A percentile compares a stretch with the other conserved stretches of the same genome.
Evolutionary conservation across 1,140 invertebrate species (phyloP).

Genomic region (Elysia chlorotica): DNA sequence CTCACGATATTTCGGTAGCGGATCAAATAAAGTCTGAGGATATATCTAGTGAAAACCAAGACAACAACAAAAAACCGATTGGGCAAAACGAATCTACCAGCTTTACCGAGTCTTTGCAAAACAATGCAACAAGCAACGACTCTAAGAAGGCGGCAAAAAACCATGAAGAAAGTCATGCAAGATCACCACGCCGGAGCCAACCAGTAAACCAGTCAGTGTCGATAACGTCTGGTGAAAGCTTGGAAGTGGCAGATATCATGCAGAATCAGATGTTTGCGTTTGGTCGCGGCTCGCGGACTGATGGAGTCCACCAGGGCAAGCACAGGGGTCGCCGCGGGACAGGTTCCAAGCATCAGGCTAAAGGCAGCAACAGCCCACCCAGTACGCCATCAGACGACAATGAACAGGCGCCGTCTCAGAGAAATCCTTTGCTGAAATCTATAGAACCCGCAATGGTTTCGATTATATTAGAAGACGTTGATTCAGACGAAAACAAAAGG

Average conservation of each 20-base stretch:
- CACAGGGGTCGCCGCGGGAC: neutral
- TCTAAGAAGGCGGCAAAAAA: neutral
- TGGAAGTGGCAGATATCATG: constrained; percentile 51
- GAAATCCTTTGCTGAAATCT: constrained; percentile 11
- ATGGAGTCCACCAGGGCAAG: no score
- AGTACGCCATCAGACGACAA: neutral
- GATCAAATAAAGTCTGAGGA: no score
- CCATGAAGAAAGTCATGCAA: neutral
- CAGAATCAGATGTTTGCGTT: constrained; percentile 9
- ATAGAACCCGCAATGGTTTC: constrained; percentile 42
- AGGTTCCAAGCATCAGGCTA: neutral
- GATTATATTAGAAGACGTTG: constrained; percentile 36
- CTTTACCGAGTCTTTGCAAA: no score
- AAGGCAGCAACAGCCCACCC: neutral
- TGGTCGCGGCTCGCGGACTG: no score
- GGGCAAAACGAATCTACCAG: neutral
- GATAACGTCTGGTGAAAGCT: constrained; percentile 36
- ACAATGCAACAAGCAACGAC: no score
- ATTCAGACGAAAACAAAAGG: constrained; percentile 8
- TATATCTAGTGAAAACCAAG: no score
- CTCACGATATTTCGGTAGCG: no score
- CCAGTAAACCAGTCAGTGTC: no score
- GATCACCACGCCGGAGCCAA: no score
- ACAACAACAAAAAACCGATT: neutral
- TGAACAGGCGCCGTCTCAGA: neutral